Evolutionary conservation across 2,888 invertebrate species (phyloP), one percentile per base, ranked within the genome.

Genomic region (Microplitis manilae): DNA sequence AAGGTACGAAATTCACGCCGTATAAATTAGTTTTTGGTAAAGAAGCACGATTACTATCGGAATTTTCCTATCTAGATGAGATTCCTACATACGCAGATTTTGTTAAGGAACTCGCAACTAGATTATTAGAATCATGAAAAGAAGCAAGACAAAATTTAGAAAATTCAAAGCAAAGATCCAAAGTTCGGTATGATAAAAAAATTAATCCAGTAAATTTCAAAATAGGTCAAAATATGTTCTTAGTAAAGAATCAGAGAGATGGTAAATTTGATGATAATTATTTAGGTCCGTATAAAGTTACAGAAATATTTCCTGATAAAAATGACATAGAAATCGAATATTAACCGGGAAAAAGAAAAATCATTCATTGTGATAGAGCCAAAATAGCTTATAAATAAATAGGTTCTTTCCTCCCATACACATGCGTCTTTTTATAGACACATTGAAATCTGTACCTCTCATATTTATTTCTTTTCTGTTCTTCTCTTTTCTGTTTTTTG

Each of bases 191-290:
- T 8, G 79, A 80, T 62, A 75, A 59, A 5, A 61, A 71, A 15
- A 30, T 76, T 8, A 68, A 70, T 9, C 74, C 69, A 6, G 39
- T 68, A 4, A 64, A 73, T 9, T 79, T 79, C 20, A 50, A 79
- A n/a, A 9, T 74, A 17, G 76, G 74, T 13, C 71, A 77, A 30
- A 38, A 72, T 9, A 71, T 76, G 4, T 78, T 73, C 69, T 15
- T 76, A 17, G n/a, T 75, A 0, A 78, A 79, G 68, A 69, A 79
- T 30, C 79, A 64, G 8, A 75, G 60, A 60, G 60, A 41, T 13
- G 74, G 74, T 9, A 77, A 79, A 68, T 72, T 77, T 50, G 79
- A 79, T 17, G 74, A 71, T n/a, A 77, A 75, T 59, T 79, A 77
- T n/a, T 20, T 41, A 61, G 79, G 79, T 17, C 79, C 77, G 0